Conservation (phyloP, 2,797 vertebrate genomes). For the Myotis vivesi region DNA sequence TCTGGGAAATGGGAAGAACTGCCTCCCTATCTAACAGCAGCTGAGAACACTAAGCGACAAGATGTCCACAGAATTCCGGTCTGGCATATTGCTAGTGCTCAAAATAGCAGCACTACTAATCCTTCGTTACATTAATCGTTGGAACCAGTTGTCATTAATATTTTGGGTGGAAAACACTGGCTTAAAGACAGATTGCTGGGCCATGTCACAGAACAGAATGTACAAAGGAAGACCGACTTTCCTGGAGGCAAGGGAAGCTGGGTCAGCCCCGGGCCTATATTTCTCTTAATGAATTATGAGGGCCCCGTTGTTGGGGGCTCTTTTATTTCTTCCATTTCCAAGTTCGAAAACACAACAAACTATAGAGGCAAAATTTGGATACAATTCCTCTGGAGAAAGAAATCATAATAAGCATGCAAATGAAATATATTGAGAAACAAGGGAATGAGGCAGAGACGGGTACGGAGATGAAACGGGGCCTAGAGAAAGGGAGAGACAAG, state of each 20-base stretch:
- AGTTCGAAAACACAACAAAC: neutral
- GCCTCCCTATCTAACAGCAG: neutral
- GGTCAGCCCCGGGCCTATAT: neutral
- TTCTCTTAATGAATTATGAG: constrained; percentile 41
- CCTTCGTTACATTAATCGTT: neutral
- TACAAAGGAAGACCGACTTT: neutral
- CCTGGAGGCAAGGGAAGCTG: neutral
- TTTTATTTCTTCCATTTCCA: neutral
- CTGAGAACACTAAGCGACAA: neutral
- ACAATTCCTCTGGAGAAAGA: neutral
- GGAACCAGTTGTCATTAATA: neutral
- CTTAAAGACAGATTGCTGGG: neutral
- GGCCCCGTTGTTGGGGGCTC: neutral
- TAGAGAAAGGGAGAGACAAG: neutral
- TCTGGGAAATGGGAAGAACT: neutral
- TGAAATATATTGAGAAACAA: neutral
- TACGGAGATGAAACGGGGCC: neutral
- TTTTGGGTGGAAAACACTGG: neutral
- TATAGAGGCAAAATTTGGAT: neutral
- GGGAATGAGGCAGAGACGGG: neutral
- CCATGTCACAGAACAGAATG: neutral
- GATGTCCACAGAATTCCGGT: neutral
- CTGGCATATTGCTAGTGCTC: neutral
- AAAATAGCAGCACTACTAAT: neutral
- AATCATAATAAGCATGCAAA: neutral